Evolutionary conservation across 2,797 vertebrate genomes (phyloP).

Genomic region (Acipenser transmontanus): DNA sequence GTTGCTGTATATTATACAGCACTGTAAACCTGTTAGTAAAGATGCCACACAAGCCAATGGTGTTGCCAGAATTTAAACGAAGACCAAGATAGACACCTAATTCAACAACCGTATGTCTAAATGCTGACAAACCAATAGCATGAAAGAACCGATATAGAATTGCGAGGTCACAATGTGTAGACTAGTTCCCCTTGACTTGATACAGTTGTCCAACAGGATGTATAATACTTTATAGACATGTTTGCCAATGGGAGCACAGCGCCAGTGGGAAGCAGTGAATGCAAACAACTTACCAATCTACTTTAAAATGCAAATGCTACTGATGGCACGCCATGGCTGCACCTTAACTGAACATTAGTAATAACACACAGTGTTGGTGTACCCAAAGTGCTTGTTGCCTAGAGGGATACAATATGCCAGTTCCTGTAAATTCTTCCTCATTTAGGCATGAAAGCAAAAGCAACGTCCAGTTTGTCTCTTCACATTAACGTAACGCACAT

Average conservation of each 20-base stretch:
- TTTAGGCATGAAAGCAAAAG: conserved; percentile 9
- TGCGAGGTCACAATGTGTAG: too few relatives aligned
- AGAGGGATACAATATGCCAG: neutral
- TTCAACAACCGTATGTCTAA: too few relatives aligned
- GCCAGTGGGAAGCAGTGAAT: neutral
- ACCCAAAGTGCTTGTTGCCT: neutral
- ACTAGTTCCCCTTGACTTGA: too few relatives aligned
- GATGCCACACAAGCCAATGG: too few relatives aligned
- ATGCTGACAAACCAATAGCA: too few relatives aligned
- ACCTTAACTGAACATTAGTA: neutral
- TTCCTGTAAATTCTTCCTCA: neutral
- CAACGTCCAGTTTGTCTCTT: neutral
- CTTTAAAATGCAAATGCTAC: conserved; percentile 2
- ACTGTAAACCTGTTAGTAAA: too few relatives aligned
- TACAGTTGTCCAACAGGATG: too few relatives aligned
- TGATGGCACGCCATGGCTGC: neutral
- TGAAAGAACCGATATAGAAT: too few relatives aligned
- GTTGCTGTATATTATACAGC: too few relatives aligned
- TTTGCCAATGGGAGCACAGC: neutral
- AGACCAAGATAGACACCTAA: too few relatives aligned
- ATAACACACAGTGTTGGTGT: neutral
- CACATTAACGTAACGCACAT: neutral
- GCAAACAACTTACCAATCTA: neutral
- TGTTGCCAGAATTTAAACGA: too few relatives aligned
- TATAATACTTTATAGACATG: too few relatives aligned